Conservation (phyloP, 2,797 vertebrate species). For the Sebastes minor region DNA sequence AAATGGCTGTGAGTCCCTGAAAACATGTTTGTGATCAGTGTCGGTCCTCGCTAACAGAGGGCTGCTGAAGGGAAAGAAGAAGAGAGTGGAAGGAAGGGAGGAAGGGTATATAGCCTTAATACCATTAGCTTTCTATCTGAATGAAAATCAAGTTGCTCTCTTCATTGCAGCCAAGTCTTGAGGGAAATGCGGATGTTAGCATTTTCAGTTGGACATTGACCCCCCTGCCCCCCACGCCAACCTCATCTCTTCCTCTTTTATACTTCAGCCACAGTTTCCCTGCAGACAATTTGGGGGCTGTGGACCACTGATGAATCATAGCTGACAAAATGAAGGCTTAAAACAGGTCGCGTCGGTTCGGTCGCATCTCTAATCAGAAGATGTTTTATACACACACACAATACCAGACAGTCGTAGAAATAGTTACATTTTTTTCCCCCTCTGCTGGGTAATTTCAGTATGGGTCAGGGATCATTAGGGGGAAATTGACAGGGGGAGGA, state of each 20-base stretch:
- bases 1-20: constrained; percentile 64
- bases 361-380: constrained; percentile 15
- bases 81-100: constrained; percentile 3
- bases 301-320: constrained; percentile 28
- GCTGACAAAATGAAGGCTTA: constrained; percentile 16
- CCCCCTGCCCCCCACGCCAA: background rate
- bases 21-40: constrained; percentile 64
- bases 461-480: constrained; percentile 17
- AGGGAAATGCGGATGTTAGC: constrained; percentile 64
- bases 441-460: constrained; percentile 1
- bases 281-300: constrained; percentile 31
- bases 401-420: background rate
- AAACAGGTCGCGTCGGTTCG: background rate
- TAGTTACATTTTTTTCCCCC: background rate
- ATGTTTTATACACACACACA: background rate
- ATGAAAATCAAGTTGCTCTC: constrained; percentile 67
- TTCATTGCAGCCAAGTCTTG: constrained; percentile 64
- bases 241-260: background rate
- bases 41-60: constrained; percentile 17
- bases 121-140: constrained; percentile 61
- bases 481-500: constrained; percentile 1
- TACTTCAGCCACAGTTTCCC: constrained; percentile 1
- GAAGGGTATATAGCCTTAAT: constrained; percentile 23
- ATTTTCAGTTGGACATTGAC: constrained; percentile 53
- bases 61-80: background rate